phyloP scores from a whole-genome alignment of 1,140 invertebrate species.

The Polypedilum pembai region DNA sequence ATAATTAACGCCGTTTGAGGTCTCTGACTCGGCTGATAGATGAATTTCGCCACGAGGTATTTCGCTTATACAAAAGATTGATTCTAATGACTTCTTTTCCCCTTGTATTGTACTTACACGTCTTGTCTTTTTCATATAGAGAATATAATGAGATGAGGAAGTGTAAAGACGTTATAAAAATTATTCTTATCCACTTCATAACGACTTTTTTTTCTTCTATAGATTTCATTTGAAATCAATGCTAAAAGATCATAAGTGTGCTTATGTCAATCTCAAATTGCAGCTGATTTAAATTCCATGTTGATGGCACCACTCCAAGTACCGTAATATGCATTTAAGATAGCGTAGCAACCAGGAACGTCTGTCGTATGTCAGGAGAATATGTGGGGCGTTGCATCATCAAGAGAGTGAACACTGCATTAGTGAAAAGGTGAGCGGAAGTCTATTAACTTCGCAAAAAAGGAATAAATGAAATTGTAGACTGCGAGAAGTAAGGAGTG shows the following conservation, averaged over 20 bases:
- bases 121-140: not conserved
- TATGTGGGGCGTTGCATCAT: constrained; percentile 18
- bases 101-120: not conserved
- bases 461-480: not conserved
- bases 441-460: constrained; percentile 20
- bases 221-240: constrained; percentile 15
- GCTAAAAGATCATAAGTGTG: not conserved
- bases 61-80: not conserved
- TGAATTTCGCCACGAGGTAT: not conserved
- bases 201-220: constrained; percentile 11
- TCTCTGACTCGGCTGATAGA: not conserved
- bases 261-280: constrained; percentile 18
- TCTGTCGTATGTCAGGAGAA: not conserved
- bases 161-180: constrained; percentile 13
- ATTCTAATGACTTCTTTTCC: constrained; percentile 21
- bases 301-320: not conserved
- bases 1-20: constrained; percentile 25
- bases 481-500: not conserved
- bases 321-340: not conserved
- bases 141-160: not conserved
- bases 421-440: constrained; percentile 20
- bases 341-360: not conserved
- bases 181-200: constrained; percentile 8
- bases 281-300: constrained; percentile 2
- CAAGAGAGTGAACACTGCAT: not conserved